A percentile compares a stretch with the other conserved stretches of the same genome.
phyloP scores from a whole-genome alignment of 2,113 vertebrate species.

The Vulpes ferrilata region DNA sequence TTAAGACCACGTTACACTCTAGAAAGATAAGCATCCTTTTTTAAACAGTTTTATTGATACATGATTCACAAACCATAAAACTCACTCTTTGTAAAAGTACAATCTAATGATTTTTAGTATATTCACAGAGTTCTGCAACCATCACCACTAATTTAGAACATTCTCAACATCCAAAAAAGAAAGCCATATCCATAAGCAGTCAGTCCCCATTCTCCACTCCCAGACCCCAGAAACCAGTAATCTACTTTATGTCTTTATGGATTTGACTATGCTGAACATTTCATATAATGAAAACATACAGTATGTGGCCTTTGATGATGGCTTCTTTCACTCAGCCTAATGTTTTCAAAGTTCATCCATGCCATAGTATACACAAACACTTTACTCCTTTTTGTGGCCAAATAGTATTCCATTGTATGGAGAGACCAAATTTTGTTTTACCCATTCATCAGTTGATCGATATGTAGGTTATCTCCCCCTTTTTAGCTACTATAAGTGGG shows the following conservation, averaged over 20 bases:
- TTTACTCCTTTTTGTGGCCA: neutral
- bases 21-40: neutral
- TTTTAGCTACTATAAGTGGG: neutral
- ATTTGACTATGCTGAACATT: neutral
- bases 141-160: neutral
- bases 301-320: neutral
- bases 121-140: neutral
- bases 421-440: neutral
- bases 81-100: neutral
- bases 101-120: neutral
- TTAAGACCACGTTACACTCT: neutral
- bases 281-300: neutral
- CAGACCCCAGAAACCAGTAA: neutral
- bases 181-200: neutral
- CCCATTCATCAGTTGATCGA: neutral
- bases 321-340: neutral
- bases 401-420: neutral
- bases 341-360: neutral
- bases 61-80: neutral
- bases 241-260: neutral
- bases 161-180: neutral
- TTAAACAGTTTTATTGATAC: neutral
- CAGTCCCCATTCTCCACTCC: neutral
- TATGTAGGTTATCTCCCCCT: neutral
- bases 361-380: neutral